Base-by-base conservation (phyloP, 1,140 invertebrate species). In the Agrilus planipennis region DNA sequence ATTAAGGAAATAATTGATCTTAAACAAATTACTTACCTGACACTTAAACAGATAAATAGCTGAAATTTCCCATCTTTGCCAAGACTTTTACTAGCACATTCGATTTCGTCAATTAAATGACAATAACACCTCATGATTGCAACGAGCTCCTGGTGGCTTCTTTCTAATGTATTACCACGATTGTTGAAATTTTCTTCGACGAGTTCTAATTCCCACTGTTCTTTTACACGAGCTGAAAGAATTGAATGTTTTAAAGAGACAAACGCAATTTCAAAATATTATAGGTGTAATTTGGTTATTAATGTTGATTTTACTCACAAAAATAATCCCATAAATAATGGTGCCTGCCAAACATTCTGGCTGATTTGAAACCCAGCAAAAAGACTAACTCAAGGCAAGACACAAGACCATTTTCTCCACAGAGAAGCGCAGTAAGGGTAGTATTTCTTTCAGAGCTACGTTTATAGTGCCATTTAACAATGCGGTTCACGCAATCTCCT, bases 21-120 rank as follows among this genome's bases (percentile, higher is more conserved):
- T 16, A 29, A 16, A 39, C 12, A 19, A 36, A 39, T 38, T 14
- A 45, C 44, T 60, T 63, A 89, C 87, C 87, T 76, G 39, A 87
- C 73, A 56, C 84, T 82, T 6, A 98, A 72, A 61, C 92, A 95
- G 39, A 97, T 81, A 57, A 98, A 94, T 5, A 96, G 72, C 60
- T 98, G 93, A 61, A 98, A 97, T 68, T 95, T 94, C 19, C 92
- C 93, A 71, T 99, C 94, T 63, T 98, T 98, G 30, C 95, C 95
- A 9, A 97, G 68, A 10, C 84, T 78, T 42, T 84, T 79, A 36
- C 84, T 87, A 0, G 80, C 81, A 21, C 76, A 75, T 59, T 84
- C 82, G 31, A 96, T 90, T 66, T 91, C 81, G 57, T 84, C 78
- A 52, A 85, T 75, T 1, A 86, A 68, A 54, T 84, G 79, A 53